Evolutionary conservation across 2,797 vertebrate genomes (phyloP).

Genomic region (Nasua narica): DNA sequence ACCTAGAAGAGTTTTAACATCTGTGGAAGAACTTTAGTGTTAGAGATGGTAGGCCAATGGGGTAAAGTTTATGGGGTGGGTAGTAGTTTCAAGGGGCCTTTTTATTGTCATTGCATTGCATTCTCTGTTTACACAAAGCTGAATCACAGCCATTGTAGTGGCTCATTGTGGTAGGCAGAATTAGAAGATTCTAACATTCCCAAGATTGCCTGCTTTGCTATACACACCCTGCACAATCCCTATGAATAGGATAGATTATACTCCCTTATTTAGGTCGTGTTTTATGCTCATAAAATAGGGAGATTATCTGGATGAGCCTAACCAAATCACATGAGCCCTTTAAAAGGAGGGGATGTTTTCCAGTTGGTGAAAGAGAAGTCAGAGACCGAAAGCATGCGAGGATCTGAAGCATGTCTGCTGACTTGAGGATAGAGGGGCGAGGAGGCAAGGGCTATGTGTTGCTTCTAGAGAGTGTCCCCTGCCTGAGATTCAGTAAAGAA

Average conservation of each 20-base stretch:
- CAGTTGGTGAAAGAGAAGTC: neutral
- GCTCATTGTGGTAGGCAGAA: neutral
- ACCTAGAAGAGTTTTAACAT: neutral
- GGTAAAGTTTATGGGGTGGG: neutral
- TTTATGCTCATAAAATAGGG: neutral
- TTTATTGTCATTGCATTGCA: neutral
- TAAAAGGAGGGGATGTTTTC: neutral
- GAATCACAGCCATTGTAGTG: neutral
- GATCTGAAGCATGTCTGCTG: neutral
- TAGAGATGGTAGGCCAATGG: neutral
- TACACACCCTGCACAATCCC: neutral
- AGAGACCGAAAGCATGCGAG: neutral
- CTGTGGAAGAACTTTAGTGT: neutral
- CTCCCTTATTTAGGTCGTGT: neutral
- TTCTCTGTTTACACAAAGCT: neutral
- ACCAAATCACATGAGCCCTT: neutral
- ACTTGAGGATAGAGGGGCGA: neutral
- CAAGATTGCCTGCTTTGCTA: neutral
- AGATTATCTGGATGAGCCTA: neutral
- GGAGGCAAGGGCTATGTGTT: neutral
- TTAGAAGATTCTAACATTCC: neutral
- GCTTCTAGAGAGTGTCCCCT: neutral
- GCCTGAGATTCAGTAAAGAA: neutral
- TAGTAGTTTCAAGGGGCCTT: neutral
- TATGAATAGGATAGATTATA: neutral